Base-by-base conservation (phyloP, 2,888 invertebrate species). In the Cephus pulcher region DNA sequence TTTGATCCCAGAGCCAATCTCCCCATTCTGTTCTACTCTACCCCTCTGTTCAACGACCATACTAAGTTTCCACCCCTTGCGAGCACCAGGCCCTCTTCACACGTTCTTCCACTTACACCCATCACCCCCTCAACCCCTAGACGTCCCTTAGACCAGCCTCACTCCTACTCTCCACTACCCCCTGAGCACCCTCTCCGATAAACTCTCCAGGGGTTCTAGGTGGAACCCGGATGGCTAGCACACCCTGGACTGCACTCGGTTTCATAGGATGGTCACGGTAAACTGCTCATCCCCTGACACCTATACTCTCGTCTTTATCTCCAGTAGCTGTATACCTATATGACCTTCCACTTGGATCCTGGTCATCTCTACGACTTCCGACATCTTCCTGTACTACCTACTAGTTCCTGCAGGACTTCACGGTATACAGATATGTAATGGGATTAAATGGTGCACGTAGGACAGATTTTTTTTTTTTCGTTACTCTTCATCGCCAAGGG, bases 251-350 rank as follows among this genome's bases (percentile, higher is more conserved):
- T 88, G 88, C 89, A 89, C 88, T 90, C 86, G 83, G 87, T 86
- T 89, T 88, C 88, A 88, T 87, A 84, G 88, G 87, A 90, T 87
- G 89, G 88, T 88, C 88, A 87, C 86, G 87, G 84, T 80, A 86
- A 90, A 89, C 88, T 87, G 89, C 83, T 85, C 88, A 89, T 90
- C 89, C 89, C 88, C 85, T 85, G 89, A 87, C 89, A 89, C 88
- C 89, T 86, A 90, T 90, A 89, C 87, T 82, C 88, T 89, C 86
- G 87, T 89, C 89, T 90, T 89, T 89, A 90, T 90, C 87, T 89
- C 87, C 85, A 83, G 80, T 84, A 84, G 82, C 82, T 82, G 82
- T 85, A 79, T 82, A 79, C 83, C 23, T 56, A 56, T 80, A 84
- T 78, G 84, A 83, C 82, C 84, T 82, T 73, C 80, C 33, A 37